Conservation (phyloP, 2,888 invertebrate genomes). For the Cantharis rustica region DNA sequence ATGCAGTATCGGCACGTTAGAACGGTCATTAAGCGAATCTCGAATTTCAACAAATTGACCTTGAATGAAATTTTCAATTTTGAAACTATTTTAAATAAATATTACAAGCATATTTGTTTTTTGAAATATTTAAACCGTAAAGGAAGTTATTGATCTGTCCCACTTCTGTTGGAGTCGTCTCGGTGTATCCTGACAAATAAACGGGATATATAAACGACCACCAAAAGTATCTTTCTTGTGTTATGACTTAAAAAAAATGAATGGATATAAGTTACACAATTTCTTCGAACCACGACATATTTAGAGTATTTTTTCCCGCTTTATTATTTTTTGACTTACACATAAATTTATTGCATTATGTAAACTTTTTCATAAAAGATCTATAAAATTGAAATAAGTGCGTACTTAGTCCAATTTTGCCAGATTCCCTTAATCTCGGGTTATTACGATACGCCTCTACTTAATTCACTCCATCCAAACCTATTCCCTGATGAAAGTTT, state of each 20-base stretch:
- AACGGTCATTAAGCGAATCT: slow-evolving; percentile 13
- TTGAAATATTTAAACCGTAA: slow-evolving; percentile 16
- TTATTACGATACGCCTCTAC: slow-evolving; percentile 33
- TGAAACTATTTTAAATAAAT: background rate
- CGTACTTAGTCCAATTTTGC: slow-evolving; percentile 36
- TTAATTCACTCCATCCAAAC: slow-evolving; percentile 37
- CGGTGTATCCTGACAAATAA: slow-evolving; percentile 23
- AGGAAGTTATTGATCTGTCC: slow-evolving; percentile 22
- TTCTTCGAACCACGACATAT: background rate
- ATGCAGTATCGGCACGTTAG: slow-evolving; percentile 25
- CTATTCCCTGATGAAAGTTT: slow-evolving; percentile 39
- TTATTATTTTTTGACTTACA: background rate
- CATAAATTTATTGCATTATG: slow-evolving; percentile 6
- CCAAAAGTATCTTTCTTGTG: slow-evolving; percentile 10
- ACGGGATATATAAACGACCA: slow-evolving; percentile 21
- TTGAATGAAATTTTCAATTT: background rate
- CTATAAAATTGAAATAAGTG: slow-evolving; percentile 33
- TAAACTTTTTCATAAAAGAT: slow-evolving; percentile 4
- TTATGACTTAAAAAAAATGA: slow-evolving; percentile 3
- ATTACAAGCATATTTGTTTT: slow-evolving; percentile 19
- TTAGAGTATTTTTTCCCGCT: background rate
- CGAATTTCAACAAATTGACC: slow-evolving; percentile 15
- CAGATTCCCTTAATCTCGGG: slow-evolving; percentile 33
- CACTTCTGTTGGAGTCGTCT: slow-evolving; percentile 18
- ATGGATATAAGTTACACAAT: slow-evolving; percentile 1